phyloP scores from a whole-genome alignment of 2,113 vertebrate genomes.

The Epinephelus moara region DNA sequence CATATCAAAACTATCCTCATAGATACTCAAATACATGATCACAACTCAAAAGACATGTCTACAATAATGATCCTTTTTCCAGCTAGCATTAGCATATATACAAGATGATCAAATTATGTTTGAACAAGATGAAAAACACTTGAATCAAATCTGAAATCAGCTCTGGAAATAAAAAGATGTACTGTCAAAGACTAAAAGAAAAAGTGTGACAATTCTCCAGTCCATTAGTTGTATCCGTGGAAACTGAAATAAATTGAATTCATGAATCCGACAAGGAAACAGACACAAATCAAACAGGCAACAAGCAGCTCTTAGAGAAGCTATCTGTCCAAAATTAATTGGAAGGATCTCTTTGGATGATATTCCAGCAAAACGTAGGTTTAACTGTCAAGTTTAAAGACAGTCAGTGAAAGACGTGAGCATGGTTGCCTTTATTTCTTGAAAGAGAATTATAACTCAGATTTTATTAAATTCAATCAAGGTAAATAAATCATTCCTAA shows the following conservation, averaged over 20 bases:
- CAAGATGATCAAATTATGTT: slow-evolving; percentile 10
- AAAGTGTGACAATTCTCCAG: neutral
- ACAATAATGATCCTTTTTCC: neutral
- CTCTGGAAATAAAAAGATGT: neutral
- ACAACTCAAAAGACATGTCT: neutral
- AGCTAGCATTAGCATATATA: neutral
- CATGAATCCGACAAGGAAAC: slow-evolving; percentile 8
- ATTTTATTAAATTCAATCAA: neutral
- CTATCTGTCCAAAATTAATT: slow-evolving; percentile 35
- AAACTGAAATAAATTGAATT: slow-evolving; percentile 17
- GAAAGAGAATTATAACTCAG: neutral
- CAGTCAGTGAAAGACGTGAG: neutral
- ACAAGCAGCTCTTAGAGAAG: slow-evolving; percentile 15
- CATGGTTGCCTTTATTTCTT: neutral
- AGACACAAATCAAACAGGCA: slow-evolving; percentile 39
- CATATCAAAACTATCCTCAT: neutral
- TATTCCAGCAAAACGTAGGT: neutral
- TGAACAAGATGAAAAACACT: neutral
- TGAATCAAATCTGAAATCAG: neutral
- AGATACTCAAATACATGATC: neutral
- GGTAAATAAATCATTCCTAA: neutral
- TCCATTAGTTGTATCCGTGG: slow-evolving; percentile 3
- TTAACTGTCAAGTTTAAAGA: slow-evolving; percentile 10
- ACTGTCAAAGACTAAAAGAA: neutral
- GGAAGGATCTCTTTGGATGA: neutral